Conservation (phyloP, 2,797 vertebrate genomes). For the Scleropages formosus region DNA sequence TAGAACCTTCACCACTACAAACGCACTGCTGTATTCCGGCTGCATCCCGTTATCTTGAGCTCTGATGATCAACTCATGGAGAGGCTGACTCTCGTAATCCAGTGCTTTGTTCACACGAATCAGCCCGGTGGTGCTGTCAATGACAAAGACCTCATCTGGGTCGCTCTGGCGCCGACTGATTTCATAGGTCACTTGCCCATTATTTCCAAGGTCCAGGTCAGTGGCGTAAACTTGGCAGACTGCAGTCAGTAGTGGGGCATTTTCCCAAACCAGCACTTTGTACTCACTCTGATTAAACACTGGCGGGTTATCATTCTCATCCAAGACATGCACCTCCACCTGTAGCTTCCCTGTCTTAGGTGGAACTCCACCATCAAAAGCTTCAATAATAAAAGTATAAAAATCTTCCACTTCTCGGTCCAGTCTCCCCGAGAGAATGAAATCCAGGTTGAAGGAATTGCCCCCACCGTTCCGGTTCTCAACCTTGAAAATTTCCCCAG, state of each 20-base stretch:
- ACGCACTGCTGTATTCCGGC: slow-evolving; percentile 77
- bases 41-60: slow-evolving; percentile 78
- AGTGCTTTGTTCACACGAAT: slow-evolving; percentile 75
- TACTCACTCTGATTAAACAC: slow-evolving; percentile 79
- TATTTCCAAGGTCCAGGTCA: slow-evolving; percentile 77
- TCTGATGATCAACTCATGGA: slow-evolving; percentile 78
- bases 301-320: slow-evolving; percentile 90
- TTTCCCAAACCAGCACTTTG: slow-evolving; percentile 71
- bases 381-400: slow-evolving; percentile 77
- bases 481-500: slow-evolving; percentile 59
- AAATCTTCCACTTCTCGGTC: slow-evolving; percentile 73
- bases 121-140: slow-evolving; percentile 74
- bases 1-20: slow-evolving; percentile 76
- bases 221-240: slow-evolving; percentile 79
- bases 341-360: slow-evolving; percentile 67
- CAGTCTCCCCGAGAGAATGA: slow-evolving; percentile 72
- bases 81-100: slow-evolving; percentile 77
- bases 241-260: slow-evolving; percentile 59
- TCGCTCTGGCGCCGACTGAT: slow-evolving; percentile 74
- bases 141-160: slow-evolving; percentile 64
- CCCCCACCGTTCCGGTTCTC: slow-evolving; percentile 52
- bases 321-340: slow-evolving; percentile 74
- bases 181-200: slow-evolving; percentile 75
- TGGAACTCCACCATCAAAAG: slow-evolving; percentile 84
- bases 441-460: slow-evolving; percentile 62